Percentiles rank a stretch among this genome's conserved stretches.
Evolutionary conservation across 2,113 vertebrate species (phyloP).

Genomic region (Zosterops borbonicus): DNA sequence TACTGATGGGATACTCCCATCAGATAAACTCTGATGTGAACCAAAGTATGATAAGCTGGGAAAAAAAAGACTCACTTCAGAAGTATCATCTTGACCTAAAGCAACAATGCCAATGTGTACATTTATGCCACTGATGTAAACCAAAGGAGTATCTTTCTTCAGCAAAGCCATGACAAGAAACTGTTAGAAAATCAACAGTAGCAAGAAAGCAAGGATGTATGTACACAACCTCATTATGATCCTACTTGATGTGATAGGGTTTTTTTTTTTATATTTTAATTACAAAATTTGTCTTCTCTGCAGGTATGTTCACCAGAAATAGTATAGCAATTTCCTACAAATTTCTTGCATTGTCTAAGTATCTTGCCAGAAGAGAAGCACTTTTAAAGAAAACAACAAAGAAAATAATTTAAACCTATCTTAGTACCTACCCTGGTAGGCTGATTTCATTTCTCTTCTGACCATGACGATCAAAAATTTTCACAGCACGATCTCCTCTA

Average conservation of each 20-base stretch:
- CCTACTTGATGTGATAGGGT: not conserved
- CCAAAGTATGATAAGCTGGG: not conserved
- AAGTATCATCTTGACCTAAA: not conserved
- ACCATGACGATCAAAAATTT: constrained; percentile 97
- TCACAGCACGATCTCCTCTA: constrained; percentile 87
- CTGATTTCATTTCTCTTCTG: constrained; percentile 91
- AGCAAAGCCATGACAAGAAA: not conserved
- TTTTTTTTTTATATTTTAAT: not conserved
- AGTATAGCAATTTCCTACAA: not conserved
- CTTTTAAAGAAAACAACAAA: not conserved
- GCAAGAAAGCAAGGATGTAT: not conserved
- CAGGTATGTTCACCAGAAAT: not conserved
- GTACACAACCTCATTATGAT: not conserved
- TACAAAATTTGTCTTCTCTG: not conserved
- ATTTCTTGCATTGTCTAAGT: not conserved
- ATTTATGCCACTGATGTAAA: not conserved
- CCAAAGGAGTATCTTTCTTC: not conserved
- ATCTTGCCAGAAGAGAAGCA: not conserved
- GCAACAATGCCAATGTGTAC: not conserved
- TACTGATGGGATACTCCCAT: not conserved
- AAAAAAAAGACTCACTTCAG: not conserved
- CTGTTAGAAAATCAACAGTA: not conserved
- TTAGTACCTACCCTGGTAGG: constrained; percentile 84
- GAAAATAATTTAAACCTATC: not conserved
- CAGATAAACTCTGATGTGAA: not conserved